phyloP scores from a whole-genome alignment of 2,797 vertebrate species.

The Ispidina lecontei region DNA sequence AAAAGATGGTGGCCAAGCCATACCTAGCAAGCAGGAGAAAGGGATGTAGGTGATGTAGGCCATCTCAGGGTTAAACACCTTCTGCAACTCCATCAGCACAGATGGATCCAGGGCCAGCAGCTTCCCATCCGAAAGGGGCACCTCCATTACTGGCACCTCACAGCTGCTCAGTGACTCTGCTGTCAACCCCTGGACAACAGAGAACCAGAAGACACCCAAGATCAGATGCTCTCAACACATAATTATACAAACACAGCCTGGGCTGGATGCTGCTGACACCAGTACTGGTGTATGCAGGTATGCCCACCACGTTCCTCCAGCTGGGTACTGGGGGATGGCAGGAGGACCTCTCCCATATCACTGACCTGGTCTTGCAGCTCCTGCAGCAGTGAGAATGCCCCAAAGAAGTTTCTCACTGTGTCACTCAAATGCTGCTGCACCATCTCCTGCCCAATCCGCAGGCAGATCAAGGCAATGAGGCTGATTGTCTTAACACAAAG shows the following conservation, averaged over 20 bases:
- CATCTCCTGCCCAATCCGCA: conserved; percentile 97
- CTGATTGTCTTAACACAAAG: conserved; percentile 94
- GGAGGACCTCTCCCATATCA: not conserved
- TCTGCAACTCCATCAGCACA: conserved; percentile 89
- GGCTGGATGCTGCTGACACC: not conserved
- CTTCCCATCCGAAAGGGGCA: conserved; percentile 79
- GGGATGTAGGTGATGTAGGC: conserved; percentile 94
- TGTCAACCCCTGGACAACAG: conserved; percentile 57
- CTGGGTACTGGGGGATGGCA: not conserved
- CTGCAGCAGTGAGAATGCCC: conserved; percentile 88
- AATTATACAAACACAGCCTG: not conserved
- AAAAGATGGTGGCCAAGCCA: not conserved
- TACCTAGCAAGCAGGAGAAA: conserved; percentile 96
- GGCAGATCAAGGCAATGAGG: conserved; percentile 93
- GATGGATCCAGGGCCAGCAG: conserved; percentile 82
- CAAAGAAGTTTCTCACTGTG: conserved; percentile 89
- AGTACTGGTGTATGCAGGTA: not conserved
- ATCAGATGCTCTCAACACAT: not conserved
- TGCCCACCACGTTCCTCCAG: not conserved
- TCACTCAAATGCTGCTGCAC: conserved; percentile 95
- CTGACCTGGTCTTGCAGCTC: conserved; percentile 87
- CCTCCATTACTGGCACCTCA: conserved; percentile 84
- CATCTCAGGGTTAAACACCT: conserved; percentile 95
- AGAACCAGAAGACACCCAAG: not conserved
- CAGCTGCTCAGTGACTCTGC: conserved; percentile 59